Evolutionary conservation across 2,797 vertebrate species (phyloP).

Genomic region (Phrynocephalus guinanensis): DNA sequence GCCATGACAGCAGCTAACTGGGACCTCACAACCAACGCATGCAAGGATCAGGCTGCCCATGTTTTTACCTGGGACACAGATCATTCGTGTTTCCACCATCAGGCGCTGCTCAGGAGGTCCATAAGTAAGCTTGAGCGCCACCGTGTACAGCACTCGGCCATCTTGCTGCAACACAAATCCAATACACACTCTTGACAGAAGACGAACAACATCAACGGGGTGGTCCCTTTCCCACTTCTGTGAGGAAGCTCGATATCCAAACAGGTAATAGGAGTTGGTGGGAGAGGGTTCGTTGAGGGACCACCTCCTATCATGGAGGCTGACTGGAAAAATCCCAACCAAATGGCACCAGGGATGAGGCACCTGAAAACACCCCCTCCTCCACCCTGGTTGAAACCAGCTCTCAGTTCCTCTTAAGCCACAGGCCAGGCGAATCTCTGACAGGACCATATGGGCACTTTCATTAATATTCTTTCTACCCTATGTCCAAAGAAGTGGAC

Average conservation of each 20-base stretch:
- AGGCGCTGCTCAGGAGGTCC: constrained; percentile 23
- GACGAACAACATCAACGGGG: not conserved
- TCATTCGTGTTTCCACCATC: constrained; percentile 60
- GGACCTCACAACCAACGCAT: not conserved
- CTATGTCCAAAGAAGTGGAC: too few relatives aligned
- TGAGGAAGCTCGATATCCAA: not conserved
- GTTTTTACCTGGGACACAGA: constrained; percentile 75
- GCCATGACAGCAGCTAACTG: too few relatives aligned
- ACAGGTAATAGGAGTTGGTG: too few relatives aligned
- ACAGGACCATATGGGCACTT: too few relatives aligned
- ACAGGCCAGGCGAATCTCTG: too few relatives aligned
- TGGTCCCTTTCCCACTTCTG: too few relatives aligned
- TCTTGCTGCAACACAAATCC: constrained; percentile 60
- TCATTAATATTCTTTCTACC: too few relatives aligned
- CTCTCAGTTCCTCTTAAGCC: too few relatives aligned
- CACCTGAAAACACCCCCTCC: not conserved
- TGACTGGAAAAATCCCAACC: not conserved
- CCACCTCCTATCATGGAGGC: too few relatives aligned
- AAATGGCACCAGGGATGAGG: not conserved
- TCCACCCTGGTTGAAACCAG: too few relatives aligned
- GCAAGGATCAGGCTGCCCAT: not conserved
- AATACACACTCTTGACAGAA: not conserved
- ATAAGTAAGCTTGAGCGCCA: constrained; percentile 56
- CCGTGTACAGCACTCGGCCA: constrained; percentile 56
- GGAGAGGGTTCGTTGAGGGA: too few relatives aligned